Evolutionary conservation across 2,113 vertebrate species (phyloP), one percentile per base, ranked within the genome.

Genomic region (Polypterus bichir): DNA sequence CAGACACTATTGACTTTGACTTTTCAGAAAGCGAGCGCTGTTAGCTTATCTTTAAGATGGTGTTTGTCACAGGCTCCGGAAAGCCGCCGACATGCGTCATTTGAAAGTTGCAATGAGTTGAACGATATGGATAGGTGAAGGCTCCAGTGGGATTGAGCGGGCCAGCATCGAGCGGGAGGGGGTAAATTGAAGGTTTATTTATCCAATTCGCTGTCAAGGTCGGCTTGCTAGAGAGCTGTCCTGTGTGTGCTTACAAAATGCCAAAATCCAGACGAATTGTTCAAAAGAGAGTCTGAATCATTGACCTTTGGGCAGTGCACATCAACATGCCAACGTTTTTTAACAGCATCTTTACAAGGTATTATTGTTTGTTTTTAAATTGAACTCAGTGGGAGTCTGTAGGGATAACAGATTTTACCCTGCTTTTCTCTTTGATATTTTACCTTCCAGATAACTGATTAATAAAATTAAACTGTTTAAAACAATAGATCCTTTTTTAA

Each of bases 111-210:
- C 90, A 78, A 78, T 79, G 83, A 82, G 87, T 80, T 95, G 94
- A 98, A 87, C 88, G 82, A 91, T 93, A 81, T 87, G 87, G 93
- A 97, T 94, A 97, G 93, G 93, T 97, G 92, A 97, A 93, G 89
- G 86, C 88, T 96, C 95, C 92, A 71, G 78, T 83, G 96, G 94
- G 96, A 95, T 87, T 71, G 60, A 73, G 82, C 78, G 65, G 79
- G 83, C 83, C 87, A 73, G 69, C 76, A 71, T 74, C 57, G 76
- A 89, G 80, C 81, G 77, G 86, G 81, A 87, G 89, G 91, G 85
- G 89, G 90, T 93, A 95, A 97, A 97, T 95, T 96, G 96, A 97
- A 94, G 93, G 96, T 97, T 97, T 97, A 97, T 97, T 98, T 98
- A 94, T 98, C 96, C 92, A 90, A 88, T 92, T 93, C 86, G 83